Base-by-base conservation (phyloP, 2,888 invertebrate species). In the Acrobasis repandana region DNA sequence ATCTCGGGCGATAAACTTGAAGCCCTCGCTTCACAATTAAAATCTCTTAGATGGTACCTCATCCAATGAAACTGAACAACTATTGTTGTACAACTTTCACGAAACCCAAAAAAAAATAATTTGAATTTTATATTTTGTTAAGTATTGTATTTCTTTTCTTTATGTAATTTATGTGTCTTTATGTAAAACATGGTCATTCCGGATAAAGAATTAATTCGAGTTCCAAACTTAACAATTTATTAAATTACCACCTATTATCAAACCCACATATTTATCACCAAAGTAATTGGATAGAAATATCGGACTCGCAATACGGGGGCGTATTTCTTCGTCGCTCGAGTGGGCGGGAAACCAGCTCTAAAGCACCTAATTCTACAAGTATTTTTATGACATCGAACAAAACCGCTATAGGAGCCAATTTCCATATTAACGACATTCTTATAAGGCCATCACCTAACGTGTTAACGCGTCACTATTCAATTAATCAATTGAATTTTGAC, bases 341-440 rank as follows among this genome's bases (percentile, higher is more conserved):
- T 58, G 43, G 58, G 58, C 49, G 58, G 15, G 14, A 49, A 58
- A 58, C 49, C 20, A 11, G 58, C 49, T 58, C 16, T 48, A 34
- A 49, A 47, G 16, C 14, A 47, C 34, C 15, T 9, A n/a, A 49
- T 36, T 18, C 28, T 36, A 15, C 18, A 28, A 58, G 58, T 43
- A 20, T 58, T 58, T 50, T 58, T 58, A 58, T 50, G 58, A 58
- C 58, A 50, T 28, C 46, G n/a, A 20, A 56, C 56, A 49, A 57
- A 58, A 58, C 58, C 58, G 58, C 58, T 58, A 58, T n/a, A n/a
- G n/a, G n/a, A n/a, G 15, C 18, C 38, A 6, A 58, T 58, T 58
- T 28, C 15, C 57, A 58, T 58, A 58, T 58, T 58, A 58, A 58
- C 57, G 57, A 48, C 33, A 34, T 36, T 48, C 57, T 58, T 48